Percentiles rank a stretch among this genome's conserved stretches.
These are phyloP conservation scores for Tipula unca DNA, from an alignment of 2,888 invertebrate species.

Conservation along the genomic window DNA sequence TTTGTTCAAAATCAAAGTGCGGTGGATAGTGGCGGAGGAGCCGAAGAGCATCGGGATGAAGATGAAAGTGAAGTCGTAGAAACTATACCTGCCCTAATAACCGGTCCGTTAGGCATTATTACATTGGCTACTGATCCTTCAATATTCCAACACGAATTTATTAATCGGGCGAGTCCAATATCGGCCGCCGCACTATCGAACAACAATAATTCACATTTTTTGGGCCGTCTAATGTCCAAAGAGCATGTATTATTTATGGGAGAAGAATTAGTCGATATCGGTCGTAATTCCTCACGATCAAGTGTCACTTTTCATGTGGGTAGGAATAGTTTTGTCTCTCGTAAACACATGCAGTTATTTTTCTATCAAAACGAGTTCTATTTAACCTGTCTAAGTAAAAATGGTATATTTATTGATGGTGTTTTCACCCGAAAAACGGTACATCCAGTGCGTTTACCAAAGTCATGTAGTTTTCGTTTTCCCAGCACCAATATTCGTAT, in stretches of 20 bases:
- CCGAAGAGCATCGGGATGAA: too few relatives aligned
- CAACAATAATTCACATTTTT: not conserved
- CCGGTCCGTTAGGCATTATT: too few relatives aligned
- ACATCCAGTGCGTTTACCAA: conserved; percentile 82
- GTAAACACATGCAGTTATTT: conserved; percentile 59
- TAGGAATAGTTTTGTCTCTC: conserved; percentile 93
- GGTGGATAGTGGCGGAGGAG: too few relatives aligned
- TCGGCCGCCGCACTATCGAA: not conserved
- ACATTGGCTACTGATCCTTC: too few relatives aligned
- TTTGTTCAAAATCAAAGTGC: too few relatives aligned
- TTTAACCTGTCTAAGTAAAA: conserved; percentile 93
- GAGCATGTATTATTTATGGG: conserved; percentile 39
- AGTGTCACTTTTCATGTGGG: conserved; percentile 98
- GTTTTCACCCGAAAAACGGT: conserved; percentile 92
- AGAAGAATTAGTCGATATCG: conserved; percentile 52
- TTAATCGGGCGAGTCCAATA: not conserved
- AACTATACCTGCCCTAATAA: too few relatives aligned
- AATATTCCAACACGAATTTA: too few relatives aligned
- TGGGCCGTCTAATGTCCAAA: conserved; percentile 27
- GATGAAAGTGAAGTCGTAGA: too few relatives aligned
- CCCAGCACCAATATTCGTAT: conserved; percentile 95
- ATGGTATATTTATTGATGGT: conserved; percentile 95
- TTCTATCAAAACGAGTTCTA: conserved; percentile 74
- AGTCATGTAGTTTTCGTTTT: conserved; percentile 91
- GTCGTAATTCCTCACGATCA: conserved; percentile 92